Evolutionary conservation across 2,113 vertebrate species (phyloP).

Genomic region (Forbesichthys agassizii): DNA sequence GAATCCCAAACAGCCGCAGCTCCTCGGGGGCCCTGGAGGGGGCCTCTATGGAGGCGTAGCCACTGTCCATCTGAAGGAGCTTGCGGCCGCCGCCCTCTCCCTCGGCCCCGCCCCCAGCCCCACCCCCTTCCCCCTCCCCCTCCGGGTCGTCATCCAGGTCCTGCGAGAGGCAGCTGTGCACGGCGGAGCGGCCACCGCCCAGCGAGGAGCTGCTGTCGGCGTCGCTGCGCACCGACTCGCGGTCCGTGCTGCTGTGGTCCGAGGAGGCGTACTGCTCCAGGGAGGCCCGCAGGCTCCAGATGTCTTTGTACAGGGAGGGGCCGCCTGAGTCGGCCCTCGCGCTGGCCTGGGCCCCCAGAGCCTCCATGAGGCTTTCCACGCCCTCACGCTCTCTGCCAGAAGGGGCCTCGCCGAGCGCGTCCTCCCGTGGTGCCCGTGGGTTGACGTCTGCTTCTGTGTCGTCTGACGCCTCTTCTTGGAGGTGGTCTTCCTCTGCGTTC

Average conservation of each 20-base stretch:
- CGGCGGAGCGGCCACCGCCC: slow-evolving; percentile 58
- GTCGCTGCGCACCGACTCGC: slow-evolving; percentile 88
- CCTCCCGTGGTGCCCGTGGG: slow-evolving; percentile 14
- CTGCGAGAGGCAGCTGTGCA: slow-evolving; percentile 78
- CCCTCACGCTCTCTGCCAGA: slow-evolving; percentile 16
- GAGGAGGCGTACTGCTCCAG: slow-evolving; percentile 90
- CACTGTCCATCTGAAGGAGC: slow-evolving; percentile 97
- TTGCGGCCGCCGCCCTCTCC: slow-evolving; percentile 83
- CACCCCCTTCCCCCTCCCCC: slow-evolving; percentile 58
- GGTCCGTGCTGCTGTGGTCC: slow-evolving; percentile 89
- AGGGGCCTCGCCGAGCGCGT: background rate
- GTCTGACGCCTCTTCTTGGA: slow-evolving; percentile 27
- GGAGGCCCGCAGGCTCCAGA: slow-evolving; percentile 94
- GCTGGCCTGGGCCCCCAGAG: slow-evolving; percentile 55
- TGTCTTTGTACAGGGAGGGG: slow-evolving; percentile 85
- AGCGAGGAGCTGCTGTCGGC: slow-evolving; percentile 86
- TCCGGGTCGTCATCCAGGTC: slow-evolving; percentile 79
- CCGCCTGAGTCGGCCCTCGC: slow-evolving; percentile 53
- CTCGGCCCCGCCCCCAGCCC: slow-evolving; percentile 64
- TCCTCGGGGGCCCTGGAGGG: slow-evolving; percentile 84
- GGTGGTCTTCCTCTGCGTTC: slow-evolving; percentile 35
- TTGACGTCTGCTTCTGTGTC: slow-evolving; percentile 27
- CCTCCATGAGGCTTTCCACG: slow-evolving; percentile 52
- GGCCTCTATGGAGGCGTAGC: slow-evolving; percentile 94
- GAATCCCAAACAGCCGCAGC: slow-evolving; percentile 70